Evolutionary conservation across 2,797 vertebrate genomes (phyloP).

Genomic region (Triplophysa yarkandensis): DNA sequence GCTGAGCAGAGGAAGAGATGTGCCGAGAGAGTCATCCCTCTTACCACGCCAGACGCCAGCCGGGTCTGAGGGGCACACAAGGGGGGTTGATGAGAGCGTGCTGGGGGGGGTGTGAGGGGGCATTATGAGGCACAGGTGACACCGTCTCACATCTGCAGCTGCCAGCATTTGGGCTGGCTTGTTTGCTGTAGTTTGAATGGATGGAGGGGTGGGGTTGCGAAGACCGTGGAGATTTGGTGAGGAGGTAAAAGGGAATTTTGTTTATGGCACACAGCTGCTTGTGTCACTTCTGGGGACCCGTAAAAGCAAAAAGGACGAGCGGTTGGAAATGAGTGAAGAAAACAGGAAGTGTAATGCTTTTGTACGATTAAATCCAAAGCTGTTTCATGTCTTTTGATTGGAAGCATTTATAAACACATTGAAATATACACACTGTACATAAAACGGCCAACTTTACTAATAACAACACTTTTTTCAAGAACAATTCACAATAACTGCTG

Average conservation of each 20-base stretch:
- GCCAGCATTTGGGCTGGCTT: slow-evolving; percentile 71
- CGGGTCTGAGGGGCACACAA: slow-evolving; percentile 84
- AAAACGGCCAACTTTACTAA: background rate
- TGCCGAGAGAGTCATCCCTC: slow-evolving; percentile 82
- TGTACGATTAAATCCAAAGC: slow-evolving; percentile 6
- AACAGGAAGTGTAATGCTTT: slow-evolving; percentile 64
- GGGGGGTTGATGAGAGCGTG: slow-evolving; percentile 62
- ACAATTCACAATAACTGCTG: background rate
- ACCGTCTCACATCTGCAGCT: slow-evolving; percentile 87
- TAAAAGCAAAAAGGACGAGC: slow-evolving; percentile 78
- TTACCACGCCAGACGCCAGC: slow-evolving; percentile 83
- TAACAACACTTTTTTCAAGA: background rate
- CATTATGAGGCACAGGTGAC: slow-evolving; percentile 91
- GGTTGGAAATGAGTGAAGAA: slow-evolving; percentile 72
- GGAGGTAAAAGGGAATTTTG: slow-evolving; percentile 81
- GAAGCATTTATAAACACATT: background rate
- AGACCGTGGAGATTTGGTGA: slow-evolving; percentile 70
- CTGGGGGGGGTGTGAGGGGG: slow-evolving; percentile 47
- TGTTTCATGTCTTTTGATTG: background rate
- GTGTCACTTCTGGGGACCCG: slow-evolving; percentile 84
- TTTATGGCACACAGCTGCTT: slow-evolving; percentile 93
- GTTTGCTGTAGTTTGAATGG: slow-evolving; percentile 49
- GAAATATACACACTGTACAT: background rate
- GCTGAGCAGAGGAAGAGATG: slow-evolving; percentile 70
- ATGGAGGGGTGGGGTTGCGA: slow-evolving; percentile 43